Evolutionary conservation across 1,140 invertebrate species (phyloP).

Genomic region (Teleopsis dalmanni): DNA sequence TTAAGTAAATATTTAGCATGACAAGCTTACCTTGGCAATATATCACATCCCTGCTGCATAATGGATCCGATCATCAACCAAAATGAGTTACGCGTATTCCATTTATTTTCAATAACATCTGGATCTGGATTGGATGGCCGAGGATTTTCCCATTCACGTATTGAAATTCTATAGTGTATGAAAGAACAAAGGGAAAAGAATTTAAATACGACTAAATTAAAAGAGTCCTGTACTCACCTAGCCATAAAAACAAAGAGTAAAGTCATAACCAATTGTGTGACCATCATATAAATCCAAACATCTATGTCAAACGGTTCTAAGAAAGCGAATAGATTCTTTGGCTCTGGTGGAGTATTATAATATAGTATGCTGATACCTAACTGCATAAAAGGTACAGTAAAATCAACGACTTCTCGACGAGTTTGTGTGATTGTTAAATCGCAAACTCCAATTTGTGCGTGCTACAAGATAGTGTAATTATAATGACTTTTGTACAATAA

Average conservation of each 20-base stretch:
- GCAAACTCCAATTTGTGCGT: slow-evolving; percentile 80
- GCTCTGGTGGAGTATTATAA: slow-evolving; percentile 78
- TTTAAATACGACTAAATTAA: background rate
- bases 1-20: slow-evolving; percentile 1
- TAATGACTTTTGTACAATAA: slow-evolving; percentile 3
- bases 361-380: slow-evolving; percentile 81
- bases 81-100: slow-evolving; percentile 65
- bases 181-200: no score
- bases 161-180: slow-evolving; percentile 61
- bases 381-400: slow-evolving; percentile 88
- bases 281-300: slow-evolving; percentile 93
- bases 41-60: slow-evolving; percentile 74
- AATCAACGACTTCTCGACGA: slow-evolving; percentile 73
- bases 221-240: slow-evolving; percentile 53
- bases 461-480: slow-evolving; percentile 46
- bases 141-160: slow-evolving; percentile 79
- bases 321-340: slow-evolving; percentile 86
- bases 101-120: slow-evolving; percentile 70
- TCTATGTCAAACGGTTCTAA: slow-evolving; percentile 81
- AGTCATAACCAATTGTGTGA: slow-evolving; percentile 88
- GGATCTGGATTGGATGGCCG: slow-evolving; percentile 65
- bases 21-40: slow-evolving; percentile 63
- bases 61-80: slow-evolving; percentile 77
- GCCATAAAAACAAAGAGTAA: slow-evolving; percentile 84
- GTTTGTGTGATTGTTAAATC: slow-evolving; percentile 85